Evolutionary conservation across 2,113 vertebrate species (phyloP).

Genomic region (Promerops cafer): DNA sequence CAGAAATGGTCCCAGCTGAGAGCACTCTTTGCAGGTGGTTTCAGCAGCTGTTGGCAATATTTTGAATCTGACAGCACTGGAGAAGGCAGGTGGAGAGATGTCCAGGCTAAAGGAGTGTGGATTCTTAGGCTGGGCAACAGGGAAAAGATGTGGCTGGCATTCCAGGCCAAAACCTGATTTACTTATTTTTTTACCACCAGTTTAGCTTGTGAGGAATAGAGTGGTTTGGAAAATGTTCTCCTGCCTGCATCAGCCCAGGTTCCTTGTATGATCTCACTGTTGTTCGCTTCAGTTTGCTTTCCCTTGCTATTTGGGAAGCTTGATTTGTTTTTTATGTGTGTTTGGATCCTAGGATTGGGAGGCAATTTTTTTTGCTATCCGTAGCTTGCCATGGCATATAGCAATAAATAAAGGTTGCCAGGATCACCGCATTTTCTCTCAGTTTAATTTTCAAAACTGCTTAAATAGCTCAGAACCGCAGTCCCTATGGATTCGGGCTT

Average conservation of each 20-base stretch:
- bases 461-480: background rate
- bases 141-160: background rate
- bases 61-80: background rate
- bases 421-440: background rate
- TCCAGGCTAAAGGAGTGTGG: background rate
- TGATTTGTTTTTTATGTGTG: background rate
- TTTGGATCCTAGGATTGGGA: background rate
- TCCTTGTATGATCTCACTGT: background rate
- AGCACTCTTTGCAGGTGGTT: background rate
- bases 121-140: background rate
- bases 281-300: background rate
- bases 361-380: background rate
- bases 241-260: background rate
- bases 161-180: background rate
- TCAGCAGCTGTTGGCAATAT: background rate
- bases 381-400: background rate
- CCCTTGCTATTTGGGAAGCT: background rate
- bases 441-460: conserved; percentile 21
- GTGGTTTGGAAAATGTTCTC: background rate
- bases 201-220: background rate
- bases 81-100: background rate
- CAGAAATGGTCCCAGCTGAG: background rate
- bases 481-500: background rate
- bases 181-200: background rate
- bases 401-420: background rate